Conservation (phyloP, 2,797 vertebrate genomes). For the Harpagifer antarcticus region DNA sequence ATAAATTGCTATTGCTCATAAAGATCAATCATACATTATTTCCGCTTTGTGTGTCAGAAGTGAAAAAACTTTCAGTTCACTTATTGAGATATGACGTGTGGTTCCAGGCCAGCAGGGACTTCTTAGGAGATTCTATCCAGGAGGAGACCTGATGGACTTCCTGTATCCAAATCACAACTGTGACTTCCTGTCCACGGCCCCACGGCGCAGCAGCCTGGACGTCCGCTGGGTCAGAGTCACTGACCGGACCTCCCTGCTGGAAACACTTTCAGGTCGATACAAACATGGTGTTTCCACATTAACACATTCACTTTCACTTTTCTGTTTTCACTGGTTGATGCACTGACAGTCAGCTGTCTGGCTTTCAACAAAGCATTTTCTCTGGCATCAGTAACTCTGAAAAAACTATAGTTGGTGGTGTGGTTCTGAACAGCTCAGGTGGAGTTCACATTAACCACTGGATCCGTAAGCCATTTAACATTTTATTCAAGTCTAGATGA, state of each 20-base stretch:
- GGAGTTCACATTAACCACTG: no score
- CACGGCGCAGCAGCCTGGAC: conserved; percentile 56
- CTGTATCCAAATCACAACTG: conserved; percentile 66
- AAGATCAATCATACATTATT: not conserved
- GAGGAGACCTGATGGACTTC: conserved; percentile 84
- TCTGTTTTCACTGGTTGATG: not conserved
- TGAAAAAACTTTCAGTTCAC: not conserved
- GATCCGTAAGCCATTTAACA: no score
- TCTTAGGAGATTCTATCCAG: conserved; percentile 81
- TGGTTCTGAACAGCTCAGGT: no score
- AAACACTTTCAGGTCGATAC: conserved; percentile 58
- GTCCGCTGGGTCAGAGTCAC: conserved; percentile 78
- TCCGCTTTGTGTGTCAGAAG: not conserved
- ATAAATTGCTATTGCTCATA: not conserved
- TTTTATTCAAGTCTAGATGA: no score
- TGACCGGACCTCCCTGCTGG: conserved; percentile 52
- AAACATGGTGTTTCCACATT: not conserved
- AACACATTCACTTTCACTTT: not conserved
- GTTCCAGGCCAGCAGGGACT: conserved; percentile 67
- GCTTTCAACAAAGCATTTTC: no score
- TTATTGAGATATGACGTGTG: not conserved
- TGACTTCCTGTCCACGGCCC: not conserved
- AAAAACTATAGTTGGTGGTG: no score
- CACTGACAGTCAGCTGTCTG: not conserved
- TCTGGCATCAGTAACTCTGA: no score